Evolutionary conservation across 1,140 invertebrate species (phyloP).

Genomic region (Thaumetopoea pityocampa): DNA sequence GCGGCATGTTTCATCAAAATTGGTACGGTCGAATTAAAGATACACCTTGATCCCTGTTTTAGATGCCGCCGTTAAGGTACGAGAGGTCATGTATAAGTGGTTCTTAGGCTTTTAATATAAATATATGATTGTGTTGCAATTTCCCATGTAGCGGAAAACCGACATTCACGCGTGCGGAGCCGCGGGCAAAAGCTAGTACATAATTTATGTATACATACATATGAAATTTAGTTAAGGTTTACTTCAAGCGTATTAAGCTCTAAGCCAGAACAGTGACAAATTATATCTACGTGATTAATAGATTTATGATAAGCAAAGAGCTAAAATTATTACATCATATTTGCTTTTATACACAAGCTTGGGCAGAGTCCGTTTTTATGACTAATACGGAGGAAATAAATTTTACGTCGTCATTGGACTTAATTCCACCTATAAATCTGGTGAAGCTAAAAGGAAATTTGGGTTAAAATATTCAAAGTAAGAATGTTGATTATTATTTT

Average conservation of each 20-base stretch:
- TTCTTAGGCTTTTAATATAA: no score
- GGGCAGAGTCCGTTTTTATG: conserved; percentile 30
- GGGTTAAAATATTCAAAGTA: conserved; percentile 41
- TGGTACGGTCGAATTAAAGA: no score
- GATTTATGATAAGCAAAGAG: conserved; percentile 29
- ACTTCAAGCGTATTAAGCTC: neutral
- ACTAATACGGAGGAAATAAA: conserved; percentile 41
- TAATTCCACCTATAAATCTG: conserved; percentile 37
- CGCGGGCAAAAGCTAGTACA: no score
- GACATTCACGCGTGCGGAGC: no score
- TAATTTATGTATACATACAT: no score
- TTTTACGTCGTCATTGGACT: conserved; percentile 45
- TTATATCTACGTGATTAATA: neutral
- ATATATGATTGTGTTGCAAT: no score
- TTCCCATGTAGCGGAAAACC: no score
- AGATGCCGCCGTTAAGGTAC: no score
- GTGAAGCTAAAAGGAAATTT: conserved; percentile 33
- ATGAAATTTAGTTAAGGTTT: no score
- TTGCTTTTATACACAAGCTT: conserved; percentile 14
- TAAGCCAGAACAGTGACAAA: neutral
- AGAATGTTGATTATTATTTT: conserved; percentile 34
- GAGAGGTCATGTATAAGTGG: no score
- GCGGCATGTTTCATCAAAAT: no score
- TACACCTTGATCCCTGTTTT: no score
- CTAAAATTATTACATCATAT: conserved; percentile 35